Evolutionary conservation across 2,888 invertebrate species (phyloP).

Genomic region (Rhabditoides inermis): DNA sequence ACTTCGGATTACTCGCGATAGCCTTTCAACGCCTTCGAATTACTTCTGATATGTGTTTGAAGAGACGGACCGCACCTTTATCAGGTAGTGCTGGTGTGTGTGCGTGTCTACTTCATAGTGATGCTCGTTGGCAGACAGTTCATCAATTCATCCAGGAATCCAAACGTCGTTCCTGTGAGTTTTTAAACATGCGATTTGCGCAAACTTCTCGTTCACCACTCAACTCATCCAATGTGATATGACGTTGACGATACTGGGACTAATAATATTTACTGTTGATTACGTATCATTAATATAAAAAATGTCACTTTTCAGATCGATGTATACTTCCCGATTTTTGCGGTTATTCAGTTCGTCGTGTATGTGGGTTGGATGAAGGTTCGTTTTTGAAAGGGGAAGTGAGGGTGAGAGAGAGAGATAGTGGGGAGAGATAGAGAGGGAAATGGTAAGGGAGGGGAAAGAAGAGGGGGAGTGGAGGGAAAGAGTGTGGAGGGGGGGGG

Average conservation of each 20-base stretch:
- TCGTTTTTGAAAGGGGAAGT: not conserved
- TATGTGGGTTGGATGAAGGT: slow-evolving; percentile 13
- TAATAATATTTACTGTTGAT: too few species aligned
- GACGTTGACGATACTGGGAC: too few species aligned
- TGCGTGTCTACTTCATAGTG: slow-evolving; percentile 4
- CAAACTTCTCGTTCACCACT: not conserved
- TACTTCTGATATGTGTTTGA: too few species aligned
- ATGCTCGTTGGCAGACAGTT: slow-evolving; percentile 6
- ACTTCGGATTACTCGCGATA: too few species aligned
- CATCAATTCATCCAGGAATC: not conserved
- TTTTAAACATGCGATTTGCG: not conserved
- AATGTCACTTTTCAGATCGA: slow-evolving; percentile 3
- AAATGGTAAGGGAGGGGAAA: too few species aligned
- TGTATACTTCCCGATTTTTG: slow-evolving; percentile 8
- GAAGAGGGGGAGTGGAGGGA: too few species aligned
- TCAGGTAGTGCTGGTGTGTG: slow-evolving; percentile 4
- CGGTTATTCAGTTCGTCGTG: slow-evolving; percentile 10
- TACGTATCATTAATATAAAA: too few species aligned
- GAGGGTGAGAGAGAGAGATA: too few species aligned
- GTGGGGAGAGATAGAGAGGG: too few species aligned
- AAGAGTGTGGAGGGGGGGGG: too few species aligned
- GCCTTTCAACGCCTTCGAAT: not conserved
- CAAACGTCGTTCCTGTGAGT: slow-evolving; percentile 1
- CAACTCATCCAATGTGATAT: too few species aligned
- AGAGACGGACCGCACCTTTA: too few species aligned